Conservation (phyloP, 2,113 vertebrate species). For the Coracopsis vasa region DNA sequence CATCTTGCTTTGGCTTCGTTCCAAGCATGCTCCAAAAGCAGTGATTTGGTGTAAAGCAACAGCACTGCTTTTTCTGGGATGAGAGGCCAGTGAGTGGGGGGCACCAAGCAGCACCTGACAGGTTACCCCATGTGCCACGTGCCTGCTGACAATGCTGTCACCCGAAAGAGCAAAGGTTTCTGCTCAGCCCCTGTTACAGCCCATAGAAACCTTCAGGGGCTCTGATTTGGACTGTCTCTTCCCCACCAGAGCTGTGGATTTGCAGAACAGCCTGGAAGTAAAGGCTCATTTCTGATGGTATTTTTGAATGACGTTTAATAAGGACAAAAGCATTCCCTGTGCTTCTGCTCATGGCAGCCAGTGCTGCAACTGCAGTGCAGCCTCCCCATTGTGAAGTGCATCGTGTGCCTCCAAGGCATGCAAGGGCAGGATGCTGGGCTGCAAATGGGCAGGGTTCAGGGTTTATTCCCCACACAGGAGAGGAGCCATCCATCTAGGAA, state of each 20-base stretch:
- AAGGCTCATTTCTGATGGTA: not conserved
- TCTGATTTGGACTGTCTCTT: not conserved
- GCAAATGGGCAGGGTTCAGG: not conserved
- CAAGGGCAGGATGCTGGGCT: not conserved
- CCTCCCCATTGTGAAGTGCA: fast-evolving
- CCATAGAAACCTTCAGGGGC: not conserved
- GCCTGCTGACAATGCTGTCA: fast-evolving
- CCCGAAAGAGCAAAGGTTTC: not conserved
- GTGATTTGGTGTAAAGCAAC: fast-evolving
- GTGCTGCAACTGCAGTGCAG: not conserved
- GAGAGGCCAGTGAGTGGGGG: fast-evolving
- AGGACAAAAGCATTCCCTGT: not conserved
- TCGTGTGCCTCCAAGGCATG: fast-evolving
- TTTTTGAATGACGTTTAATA: not conserved
- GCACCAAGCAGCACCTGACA: fast-evolving
- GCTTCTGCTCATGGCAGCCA: not conserved
- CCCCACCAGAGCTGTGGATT: not conserved
- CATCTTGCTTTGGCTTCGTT: fast-evolving
- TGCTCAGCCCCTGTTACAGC: not conserved
- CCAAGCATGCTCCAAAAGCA: not conserved
- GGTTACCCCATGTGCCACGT: fast-evolving
- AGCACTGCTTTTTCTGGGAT: fast-evolving
- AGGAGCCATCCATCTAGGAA: fast-evolving
- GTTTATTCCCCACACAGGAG: not conserved
- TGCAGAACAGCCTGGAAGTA: not conserved